These are phyloP conservation scores for Cercopithecus mona DNA, from an alignment of 2,113 vertebrate genomes.

Conservation along the genomic window DNA sequence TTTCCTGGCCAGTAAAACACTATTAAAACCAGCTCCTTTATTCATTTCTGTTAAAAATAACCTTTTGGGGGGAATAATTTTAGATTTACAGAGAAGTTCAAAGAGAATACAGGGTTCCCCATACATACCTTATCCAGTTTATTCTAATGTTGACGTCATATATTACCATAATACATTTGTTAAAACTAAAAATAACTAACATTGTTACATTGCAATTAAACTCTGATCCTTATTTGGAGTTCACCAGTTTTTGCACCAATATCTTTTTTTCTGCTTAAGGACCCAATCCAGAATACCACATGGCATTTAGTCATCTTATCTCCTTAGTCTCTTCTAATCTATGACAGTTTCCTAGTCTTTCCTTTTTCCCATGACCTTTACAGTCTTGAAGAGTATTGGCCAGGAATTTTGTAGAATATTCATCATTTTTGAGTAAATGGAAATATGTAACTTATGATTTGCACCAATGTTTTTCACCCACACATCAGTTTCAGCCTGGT, in stretches of 20 bases:
- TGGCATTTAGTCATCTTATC: background rate
- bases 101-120: background rate
- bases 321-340: conserved; percentile 10
- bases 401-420: background rate
- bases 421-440: background rate
- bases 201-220: background rate
- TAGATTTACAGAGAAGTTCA: background rate
- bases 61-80: background rate
- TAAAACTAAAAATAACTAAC: background rate
- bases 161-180: background rate
- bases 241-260: background rate
- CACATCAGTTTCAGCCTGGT: conserved; percentile 65
- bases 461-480: conserved; percentile 75
- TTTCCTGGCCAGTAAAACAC: conserved; percentile 53
- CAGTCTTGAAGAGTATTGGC: background rate
- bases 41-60: conserved; percentile 33
- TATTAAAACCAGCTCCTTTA: conserved; percentile 21
- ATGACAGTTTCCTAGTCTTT: background rate
- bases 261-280: background rate
- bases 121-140: background rate
- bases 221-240: background rate
- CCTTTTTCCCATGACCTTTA: conserved; percentile 22
- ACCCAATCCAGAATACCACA: background rate
- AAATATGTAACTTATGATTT: conserved; percentile 7
- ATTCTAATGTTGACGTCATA: background rate